Evolutionary conservation across 2,888 invertebrate genomes (phyloP).

Genomic region (Odiellus spinosus): DNA sequence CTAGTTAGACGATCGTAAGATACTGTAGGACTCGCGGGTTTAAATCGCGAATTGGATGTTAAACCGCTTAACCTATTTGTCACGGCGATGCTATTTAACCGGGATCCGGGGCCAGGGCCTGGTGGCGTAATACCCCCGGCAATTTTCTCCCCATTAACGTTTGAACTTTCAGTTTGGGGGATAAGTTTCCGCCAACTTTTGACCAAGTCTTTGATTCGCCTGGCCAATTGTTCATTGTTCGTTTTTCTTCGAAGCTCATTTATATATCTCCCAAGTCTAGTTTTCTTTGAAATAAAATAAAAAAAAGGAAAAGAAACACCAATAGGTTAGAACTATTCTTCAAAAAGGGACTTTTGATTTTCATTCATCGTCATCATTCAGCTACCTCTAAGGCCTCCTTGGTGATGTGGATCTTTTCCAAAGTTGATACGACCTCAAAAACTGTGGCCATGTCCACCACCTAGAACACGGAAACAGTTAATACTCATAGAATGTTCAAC

Average conservation of each 20-base stretch:
- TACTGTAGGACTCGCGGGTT: conserved; percentile 23
- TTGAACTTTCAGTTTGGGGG: conserved; percentile 14
- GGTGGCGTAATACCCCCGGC: conserved; percentile 12
- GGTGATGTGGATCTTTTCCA: conserved; percentile 81
- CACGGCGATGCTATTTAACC: not conserved
- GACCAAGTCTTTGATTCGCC: conserved; percentile 76
- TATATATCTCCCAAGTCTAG: conserved; percentile 81
- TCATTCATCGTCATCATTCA: too few species aligned
- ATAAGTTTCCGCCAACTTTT: conserved; percentile 74
- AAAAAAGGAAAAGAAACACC: not conserved
- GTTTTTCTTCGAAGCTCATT: conserved; percentile 80
- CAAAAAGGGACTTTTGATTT: too few species aligned
- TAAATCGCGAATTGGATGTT: conserved; percentile 16
- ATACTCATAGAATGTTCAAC: too few species aligned
- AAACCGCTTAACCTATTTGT: not conserved
- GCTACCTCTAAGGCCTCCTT: conserved; percentile 71
- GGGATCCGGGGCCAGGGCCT: conserved; percentile 18
- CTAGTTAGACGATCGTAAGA: conserved; percentile 17
- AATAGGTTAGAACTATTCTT: not conserved
- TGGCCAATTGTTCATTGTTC: conserved; percentile 62
- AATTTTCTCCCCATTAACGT: conserved; percentile 25
- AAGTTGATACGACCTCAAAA: conserved; percentile 75
- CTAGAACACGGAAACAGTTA: conserved; percentile 42
- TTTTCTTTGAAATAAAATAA: conserved; percentile 46
- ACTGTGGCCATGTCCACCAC: conserved; percentile 89